A percentile compares a stretch with the other conserved stretches of the same genome.
Conservation (phyloP, 2,113 vertebrate genomes). For the Chionis minor region DNA sequence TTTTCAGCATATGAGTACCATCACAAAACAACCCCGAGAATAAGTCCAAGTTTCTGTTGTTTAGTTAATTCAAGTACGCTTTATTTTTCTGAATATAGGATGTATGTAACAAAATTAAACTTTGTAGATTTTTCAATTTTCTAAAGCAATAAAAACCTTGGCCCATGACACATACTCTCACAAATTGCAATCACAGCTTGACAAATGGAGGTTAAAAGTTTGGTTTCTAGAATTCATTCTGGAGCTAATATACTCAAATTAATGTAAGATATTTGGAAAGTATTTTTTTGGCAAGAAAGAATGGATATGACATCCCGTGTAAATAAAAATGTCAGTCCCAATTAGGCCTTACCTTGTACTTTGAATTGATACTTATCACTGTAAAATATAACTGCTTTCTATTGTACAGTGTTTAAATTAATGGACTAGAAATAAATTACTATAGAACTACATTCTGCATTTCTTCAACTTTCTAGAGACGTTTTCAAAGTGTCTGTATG, state of each 20-base stretch:
- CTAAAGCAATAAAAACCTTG: background rate
- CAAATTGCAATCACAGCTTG: background rate
- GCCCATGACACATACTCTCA: too few species aligned
- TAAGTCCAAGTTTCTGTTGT: background rate
- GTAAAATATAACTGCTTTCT: background rate
- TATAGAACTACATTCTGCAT: background rate
- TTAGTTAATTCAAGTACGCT: background rate
- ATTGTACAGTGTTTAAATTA: background rate
- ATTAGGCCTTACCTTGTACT: background rate
- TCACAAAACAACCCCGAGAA: fast-evolving
- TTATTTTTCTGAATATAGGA: background rate
- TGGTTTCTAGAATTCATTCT: background rate
- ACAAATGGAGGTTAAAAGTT: background rate
- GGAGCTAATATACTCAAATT: background rate
- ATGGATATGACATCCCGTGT: background rate
- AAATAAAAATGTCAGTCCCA: background rate
- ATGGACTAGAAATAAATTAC: background rate
- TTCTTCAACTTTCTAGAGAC: background rate
- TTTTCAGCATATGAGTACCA: background rate
- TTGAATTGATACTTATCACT: background rate
- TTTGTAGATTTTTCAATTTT: background rate
- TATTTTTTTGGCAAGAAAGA: background rate
- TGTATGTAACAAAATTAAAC: background rate
- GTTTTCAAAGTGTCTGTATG: background rate
- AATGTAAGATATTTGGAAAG: background rate